phyloP scores from a whole-genome alignment of 23 tunicate species.

The Ciona savignyi region DNA sequence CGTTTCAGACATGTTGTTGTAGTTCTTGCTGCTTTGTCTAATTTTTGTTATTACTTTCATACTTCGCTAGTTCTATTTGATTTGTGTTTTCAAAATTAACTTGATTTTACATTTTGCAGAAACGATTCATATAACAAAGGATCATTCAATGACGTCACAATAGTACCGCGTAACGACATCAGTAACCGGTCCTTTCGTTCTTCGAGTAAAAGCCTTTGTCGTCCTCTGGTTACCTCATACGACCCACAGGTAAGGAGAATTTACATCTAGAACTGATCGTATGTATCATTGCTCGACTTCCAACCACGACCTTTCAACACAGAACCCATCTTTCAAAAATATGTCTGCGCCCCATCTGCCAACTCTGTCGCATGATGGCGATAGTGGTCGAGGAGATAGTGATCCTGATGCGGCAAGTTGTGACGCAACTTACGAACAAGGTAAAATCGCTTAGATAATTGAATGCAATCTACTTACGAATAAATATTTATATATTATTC shows the following conservation, averaged over 20 bases:
- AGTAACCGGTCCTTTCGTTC: slow-evolving; percentile 4
- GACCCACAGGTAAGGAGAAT: neutral
- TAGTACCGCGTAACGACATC: slow-evolving; percentile 3
- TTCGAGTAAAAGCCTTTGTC: neutral
- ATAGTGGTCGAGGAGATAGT: slow-evolving; percentile 95
- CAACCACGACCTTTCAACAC: too few species aligned
- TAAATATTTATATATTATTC: neutral
- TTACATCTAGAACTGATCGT: too few species aligned
- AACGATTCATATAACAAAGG: neutral
- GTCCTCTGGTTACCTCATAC: neutral
- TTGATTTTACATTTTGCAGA: neutral
- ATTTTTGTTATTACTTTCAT: too few species aligned
- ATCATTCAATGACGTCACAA: slow-evolving; percentile 15
- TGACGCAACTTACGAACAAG: slow-evolving; percentile 30
- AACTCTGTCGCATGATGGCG: slow-evolving; percentile 60
- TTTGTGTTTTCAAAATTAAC: neutral
- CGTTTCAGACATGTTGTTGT: too few species aligned
- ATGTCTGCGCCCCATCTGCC: slow-evolving; percentile 7
- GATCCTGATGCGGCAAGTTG: slow-evolving; percentile 65
- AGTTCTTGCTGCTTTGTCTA: too few species aligned
- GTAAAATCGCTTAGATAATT: neutral
- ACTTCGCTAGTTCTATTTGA: too few species aligned
- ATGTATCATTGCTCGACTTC: too few species aligned
- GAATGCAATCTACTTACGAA: neutral
- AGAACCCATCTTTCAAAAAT: neutral